Conservation (phyloP, 2,113 vertebrate species). For the Oryzias celebensis region DNA sequence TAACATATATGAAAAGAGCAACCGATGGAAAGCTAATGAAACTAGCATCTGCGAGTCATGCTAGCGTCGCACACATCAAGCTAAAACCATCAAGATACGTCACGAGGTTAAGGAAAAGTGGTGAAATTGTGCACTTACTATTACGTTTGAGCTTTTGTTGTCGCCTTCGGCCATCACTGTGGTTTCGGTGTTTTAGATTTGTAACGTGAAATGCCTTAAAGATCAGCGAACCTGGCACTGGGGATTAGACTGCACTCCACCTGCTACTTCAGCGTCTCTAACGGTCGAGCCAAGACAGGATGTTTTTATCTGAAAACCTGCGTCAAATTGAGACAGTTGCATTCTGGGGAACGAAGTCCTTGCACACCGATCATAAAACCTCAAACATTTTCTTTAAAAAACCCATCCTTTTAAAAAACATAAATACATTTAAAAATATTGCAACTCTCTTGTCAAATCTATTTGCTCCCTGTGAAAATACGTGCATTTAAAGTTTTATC, state of each 20-base stretch:
- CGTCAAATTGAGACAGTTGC: constrained; percentile 23
- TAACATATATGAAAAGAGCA: not conserved
- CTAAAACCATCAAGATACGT: not conserved
- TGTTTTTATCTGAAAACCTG: constrained; percentile 51
- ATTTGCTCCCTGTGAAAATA: too few species aligned
- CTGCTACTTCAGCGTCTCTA: constrained; percentile 29
- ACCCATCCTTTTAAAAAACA: too few species aligned
- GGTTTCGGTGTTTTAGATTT: not conserved
- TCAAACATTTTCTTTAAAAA: too few species aligned
- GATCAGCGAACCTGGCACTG: constrained; percentile 8
- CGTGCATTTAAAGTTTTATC: too few species aligned
- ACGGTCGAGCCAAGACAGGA: constrained; percentile 33
- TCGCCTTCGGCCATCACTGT: constrained; percentile 74
- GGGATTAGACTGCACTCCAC: not conserved
- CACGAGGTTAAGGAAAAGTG: not conserved
- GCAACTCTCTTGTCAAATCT: too few species aligned
- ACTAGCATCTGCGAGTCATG: constrained; percentile 7
- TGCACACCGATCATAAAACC: too few species aligned
- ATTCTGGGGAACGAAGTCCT: constrained; percentile 63
- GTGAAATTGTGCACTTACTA: constrained; percentile 59
- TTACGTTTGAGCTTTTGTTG: constrained; percentile 76
- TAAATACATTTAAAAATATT: too few species aligned
- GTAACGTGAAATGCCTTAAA: not conserved
- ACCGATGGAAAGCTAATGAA: not conserved
- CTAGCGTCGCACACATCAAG: constrained; percentile 25